phyloP scores from a whole-genome alignment of 2,888 invertebrate species.

The Ectemnius cavifrons region DNA sequence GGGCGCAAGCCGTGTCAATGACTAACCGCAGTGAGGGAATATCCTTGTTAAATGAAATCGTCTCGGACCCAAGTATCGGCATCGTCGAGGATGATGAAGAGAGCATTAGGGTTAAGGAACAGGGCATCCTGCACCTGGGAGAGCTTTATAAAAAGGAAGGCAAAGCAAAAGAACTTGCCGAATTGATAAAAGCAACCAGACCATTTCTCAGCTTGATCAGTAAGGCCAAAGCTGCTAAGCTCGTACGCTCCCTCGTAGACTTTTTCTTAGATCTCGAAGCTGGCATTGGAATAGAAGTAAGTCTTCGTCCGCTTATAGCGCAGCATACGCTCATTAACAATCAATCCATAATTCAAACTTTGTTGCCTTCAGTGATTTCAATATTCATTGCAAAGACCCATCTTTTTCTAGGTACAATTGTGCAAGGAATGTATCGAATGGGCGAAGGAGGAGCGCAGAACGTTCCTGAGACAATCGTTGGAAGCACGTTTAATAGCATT shows the following conservation, averaged over 20 bases:
- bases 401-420: constrained; percentile 82
- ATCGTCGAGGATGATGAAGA: constrained; percentile 92
- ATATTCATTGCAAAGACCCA: too few relatives aligned
- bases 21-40: constrained; percentile 88
- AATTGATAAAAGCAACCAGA: constrained; percentile 95
- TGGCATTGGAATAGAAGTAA: constrained; percentile 93
- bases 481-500: constrained; percentile 97
- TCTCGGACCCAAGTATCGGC: constrained; percentile 87
- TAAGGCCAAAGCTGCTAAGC: constrained; percentile 99
- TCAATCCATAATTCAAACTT: too few relatives aligned
- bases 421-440: constrained; percentile 99
- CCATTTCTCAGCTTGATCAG: constrained; percentile 97
- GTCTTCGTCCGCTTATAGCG: background rate
- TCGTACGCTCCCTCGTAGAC: constrained; percentile 97
- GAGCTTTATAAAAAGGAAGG: constrained; percentile 95
- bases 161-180: constrained; percentile 94
- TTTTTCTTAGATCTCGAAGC: constrained; percentile 98
- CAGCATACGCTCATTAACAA: too few relatives aligned
- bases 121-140: constrained; percentile 95
- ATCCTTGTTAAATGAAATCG: constrained; percentile 87
- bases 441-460: constrained; percentile 98
- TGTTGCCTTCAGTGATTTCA: too few relatives aligned
- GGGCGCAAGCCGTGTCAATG: constrained; percentile 87
- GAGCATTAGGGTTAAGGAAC: constrained; percentile 94
- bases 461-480: constrained; percentile 96